phyloP scores from a whole-genome alignment of 1,140 invertebrate genomes.

The Tyrophagus putrescentiae region DNA sequence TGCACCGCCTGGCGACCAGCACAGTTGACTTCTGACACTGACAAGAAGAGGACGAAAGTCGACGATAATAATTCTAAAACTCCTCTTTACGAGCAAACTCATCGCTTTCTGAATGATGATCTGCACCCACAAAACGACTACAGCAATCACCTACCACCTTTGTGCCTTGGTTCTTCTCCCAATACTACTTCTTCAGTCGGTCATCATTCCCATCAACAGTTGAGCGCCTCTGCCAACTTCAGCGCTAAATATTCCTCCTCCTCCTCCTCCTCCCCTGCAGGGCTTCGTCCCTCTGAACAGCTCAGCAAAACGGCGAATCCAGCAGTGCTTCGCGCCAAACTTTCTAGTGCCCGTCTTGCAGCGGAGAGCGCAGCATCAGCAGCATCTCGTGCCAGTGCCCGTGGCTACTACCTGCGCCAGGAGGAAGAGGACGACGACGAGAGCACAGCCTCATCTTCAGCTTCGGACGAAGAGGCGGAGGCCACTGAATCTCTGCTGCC shows the following conservation, averaged over 20 bases:
- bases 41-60: background rate
- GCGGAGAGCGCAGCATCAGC: background rate
- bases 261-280: background rate
- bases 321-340: constrained; percentile 2
- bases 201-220: too few species aligned
- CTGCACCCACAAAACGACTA: background rate
- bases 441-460: background rate
- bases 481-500: background rate
- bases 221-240: too few species aligned
- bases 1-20: background rate
- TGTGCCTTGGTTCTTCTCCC: too few species aligned
- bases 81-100: too few species aligned
- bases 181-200: too few species aligned
- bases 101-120: too few species aligned
- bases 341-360: background rate
- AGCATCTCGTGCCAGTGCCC: too few species aligned
- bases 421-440: background rate
- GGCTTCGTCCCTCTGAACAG: background rate
- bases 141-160: background rate
- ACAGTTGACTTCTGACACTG: constrained; percentile 4
- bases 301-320: constrained; percentile 1
- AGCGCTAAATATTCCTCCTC: too few species aligned
- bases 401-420: too few species aligned
- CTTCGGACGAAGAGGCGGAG: background rate
- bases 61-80: too few species aligned